Evolutionary conservation across 1,140 invertebrate species (phyloP).

Genomic region (Paralvinella palmiformis): DNA sequence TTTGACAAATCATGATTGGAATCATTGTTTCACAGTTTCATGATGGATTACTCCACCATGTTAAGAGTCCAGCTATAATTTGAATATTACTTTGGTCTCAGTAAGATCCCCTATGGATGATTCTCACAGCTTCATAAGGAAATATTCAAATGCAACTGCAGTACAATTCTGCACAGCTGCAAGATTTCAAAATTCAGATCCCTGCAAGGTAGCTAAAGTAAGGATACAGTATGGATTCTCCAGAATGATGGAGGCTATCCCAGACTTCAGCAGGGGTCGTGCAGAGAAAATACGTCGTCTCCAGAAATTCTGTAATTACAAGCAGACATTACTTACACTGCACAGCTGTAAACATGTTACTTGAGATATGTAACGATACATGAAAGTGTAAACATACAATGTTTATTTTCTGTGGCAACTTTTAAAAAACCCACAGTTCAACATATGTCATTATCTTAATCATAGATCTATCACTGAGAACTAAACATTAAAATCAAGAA

Average conservation of each 20-base stretch:
- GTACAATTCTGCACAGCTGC: neutral
- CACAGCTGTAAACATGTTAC: neutral
- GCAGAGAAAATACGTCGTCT: constrained; percentile 81
- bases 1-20: too few relatives aligned
- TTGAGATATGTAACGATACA: neutral
- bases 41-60: too few relatives aligned
- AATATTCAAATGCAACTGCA: too few relatives aligned
- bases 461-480: too few relatives aligned
- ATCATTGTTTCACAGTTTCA: too few relatives aligned
- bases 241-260: constrained; percentile 87
- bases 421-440: neutral
- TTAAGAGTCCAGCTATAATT: too few relatives aligned
- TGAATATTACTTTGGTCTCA: too few relatives aligned
- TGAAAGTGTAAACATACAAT: constrained; percentile 9
- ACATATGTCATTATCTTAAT: neutral
- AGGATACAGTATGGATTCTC: constrained; percentile 93
- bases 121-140: too few relatives aligned
- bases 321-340: neutral
- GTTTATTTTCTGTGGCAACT: too few relatives aligned
- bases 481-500: too few relatives aligned
- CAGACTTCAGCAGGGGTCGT: constrained; percentile 78
- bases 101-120: too few relatives aligned
- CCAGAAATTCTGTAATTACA: constrained; percentile 76
- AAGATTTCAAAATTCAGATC: neutral
- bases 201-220: too few relatives aligned